Conservation (phyloP, 2,113 vertebrate species). For the Gallinago paraguaiae region DNA sequence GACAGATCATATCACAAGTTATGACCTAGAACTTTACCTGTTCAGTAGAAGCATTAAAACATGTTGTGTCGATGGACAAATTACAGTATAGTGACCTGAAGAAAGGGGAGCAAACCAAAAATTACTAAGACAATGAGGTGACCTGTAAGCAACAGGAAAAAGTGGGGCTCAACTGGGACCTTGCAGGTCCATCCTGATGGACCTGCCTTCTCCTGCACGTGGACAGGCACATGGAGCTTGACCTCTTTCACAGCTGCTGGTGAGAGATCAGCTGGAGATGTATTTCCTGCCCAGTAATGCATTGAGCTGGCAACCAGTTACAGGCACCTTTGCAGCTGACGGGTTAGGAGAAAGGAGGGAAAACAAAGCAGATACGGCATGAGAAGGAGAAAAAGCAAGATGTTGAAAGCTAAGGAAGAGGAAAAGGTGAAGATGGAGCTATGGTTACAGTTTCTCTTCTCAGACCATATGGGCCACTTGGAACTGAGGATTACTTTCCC, state of each 20-base stretch:
- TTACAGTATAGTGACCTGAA: not conserved
- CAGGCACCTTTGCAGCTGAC: not conserved
- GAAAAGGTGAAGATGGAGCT: not conserved
- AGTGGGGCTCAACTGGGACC: not conserved
- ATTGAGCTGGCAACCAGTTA: not conserved
- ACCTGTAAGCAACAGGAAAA: not conserved
- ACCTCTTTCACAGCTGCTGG: not conserved
- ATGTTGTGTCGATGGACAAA: accelerated
- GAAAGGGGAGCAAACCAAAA: not conserved
- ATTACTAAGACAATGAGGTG: not conserved
- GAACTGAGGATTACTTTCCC: not conserved
- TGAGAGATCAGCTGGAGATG: not conserved
- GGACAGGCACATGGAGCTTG: accelerated
- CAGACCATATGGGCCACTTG: not conserved
- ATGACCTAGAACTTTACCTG: not conserved
- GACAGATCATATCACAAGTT: not conserved
- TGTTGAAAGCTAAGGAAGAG: not conserved
- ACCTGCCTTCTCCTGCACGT: not conserved
- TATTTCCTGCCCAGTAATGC: not conserved
- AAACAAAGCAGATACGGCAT: not conserved
- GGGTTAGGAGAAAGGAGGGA: not conserved
- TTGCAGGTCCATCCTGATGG: not conserved
- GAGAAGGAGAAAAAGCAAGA: not conserved
- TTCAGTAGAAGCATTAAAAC: not conserved
- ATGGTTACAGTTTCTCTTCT: not conserved